Conservation (phyloP, 2,113 vertebrate species). For the Gobio gobio region DNA sequence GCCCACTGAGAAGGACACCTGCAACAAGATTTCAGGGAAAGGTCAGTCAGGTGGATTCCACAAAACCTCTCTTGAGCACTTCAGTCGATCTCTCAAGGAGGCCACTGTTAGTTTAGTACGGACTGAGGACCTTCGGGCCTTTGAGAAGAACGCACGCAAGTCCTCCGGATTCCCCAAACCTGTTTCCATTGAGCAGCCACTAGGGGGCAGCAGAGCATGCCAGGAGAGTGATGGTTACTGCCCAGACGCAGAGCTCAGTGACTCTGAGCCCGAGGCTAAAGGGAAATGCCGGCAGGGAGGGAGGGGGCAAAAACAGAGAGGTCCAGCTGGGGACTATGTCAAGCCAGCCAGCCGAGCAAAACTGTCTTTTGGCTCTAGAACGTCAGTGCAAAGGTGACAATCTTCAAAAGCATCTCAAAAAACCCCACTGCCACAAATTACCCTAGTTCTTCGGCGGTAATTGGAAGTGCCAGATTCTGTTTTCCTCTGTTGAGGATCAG, state of each 20-base stretch:
- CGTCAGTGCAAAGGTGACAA: constrained; percentile 90
- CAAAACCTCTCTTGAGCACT: constrained; percentile 87
- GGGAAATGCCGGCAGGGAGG: constrained; percentile 77
- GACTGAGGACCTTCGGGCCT: constrained; percentile 85
- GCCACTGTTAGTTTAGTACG: constrained; percentile 87
- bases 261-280: constrained; percentile 92
- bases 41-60: constrained; percentile 68
- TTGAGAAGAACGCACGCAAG: constrained; percentile 82
- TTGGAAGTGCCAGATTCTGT: constrained; percentile 56
- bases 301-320: constrained; percentile 73
- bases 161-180: constrained; percentile 81
- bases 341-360: constrained; percentile 76
- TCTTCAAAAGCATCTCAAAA: constrained; percentile 36
- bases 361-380: constrained; percentile 80
- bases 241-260: constrained; percentile 94
- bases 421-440: constrained; percentile 32
- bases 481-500: constrained; percentile 39
- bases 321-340: constrained; percentile 71
- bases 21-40: constrained; percentile 75
- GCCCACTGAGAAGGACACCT: constrained; percentile 72
- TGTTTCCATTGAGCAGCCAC: constrained; percentile 69
- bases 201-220: constrained; percentile 73
- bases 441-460: constrained; percentile 19
- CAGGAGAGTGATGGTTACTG: constrained; percentile 97
- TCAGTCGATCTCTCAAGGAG: constrained; percentile 91